phyloP scores from a whole-genome alignment of 2,797 vertebrate species.

The Huso huso region DNA sequence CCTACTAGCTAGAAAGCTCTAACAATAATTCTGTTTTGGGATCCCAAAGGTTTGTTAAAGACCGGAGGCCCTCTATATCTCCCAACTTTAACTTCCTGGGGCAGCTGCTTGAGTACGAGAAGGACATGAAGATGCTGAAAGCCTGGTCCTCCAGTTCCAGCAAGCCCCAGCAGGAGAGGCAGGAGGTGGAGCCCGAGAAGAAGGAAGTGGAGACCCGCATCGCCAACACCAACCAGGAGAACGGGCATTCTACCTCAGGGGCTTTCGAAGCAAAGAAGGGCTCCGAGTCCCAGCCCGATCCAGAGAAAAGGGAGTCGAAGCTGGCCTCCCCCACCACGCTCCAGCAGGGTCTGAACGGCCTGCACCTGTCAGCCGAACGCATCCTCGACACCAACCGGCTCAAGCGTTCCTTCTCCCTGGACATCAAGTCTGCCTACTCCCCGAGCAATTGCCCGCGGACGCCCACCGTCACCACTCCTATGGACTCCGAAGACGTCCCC shows the following conservation, averaged over 20 bases:
- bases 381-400: slow-evolving; percentile 93
- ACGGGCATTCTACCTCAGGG: slow-evolving; percentile 58
- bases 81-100: slow-evolving; percentile 98
- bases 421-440: slow-evolving; percentile 90
- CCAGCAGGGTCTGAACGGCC: slow-evolving; percentile 84
- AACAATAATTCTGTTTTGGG: slow-evolving; percentile 1
- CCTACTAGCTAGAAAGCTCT: neutral
- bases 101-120: slow-evolving; percentile 93
- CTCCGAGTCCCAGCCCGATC: slow-evolving; percentile 28
- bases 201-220: slow-evolving; percentile 37
- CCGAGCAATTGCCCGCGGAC: slow-evolving; percentile 51
- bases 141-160: slow-evolving; percentile 42
- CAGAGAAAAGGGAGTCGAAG: slow-evolving; percentile 45
- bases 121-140: slow-evolving; percentile 75
- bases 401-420: slow-evolving; percentile 94
- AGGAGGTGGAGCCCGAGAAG: slow-evolving; percentile 35
- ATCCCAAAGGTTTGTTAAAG: slow-evolving; percentile 84
- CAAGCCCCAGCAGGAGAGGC: slow-evolving; percentile 36
- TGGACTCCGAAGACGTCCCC: slow-evolving; percentile 74
- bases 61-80: slow-evolving; percentile 89
- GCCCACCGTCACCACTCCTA: slow-evolving; percentile 30
- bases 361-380: slow-evolving; percentile 88
- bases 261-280: slow-evolving; percentile 33
- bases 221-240: slow-evolving; percentile 39
- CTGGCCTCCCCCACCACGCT: slow-evolving; percentile 69